phyloP scores from a whole-genome alignment of 2,797 vertebrate species.

The Microtus californicus region DNA sequence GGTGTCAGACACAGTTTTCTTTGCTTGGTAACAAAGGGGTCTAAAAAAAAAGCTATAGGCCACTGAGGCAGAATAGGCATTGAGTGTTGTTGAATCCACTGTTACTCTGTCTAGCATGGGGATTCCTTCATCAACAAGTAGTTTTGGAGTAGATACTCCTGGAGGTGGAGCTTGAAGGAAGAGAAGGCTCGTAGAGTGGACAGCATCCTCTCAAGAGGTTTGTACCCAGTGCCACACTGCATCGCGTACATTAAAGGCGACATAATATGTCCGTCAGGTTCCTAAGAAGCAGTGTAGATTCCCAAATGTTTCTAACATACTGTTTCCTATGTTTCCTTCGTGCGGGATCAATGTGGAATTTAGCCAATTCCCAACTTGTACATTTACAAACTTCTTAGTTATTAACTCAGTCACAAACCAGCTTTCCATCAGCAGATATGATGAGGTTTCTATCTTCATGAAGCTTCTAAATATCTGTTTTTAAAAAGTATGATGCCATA shows the following conservation, averaged over 20 bases:
- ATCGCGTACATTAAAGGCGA: neutral
- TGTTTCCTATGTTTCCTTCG: neutral
- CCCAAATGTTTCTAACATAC: neutral
- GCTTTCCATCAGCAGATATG: neutral
- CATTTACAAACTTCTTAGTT: neutral
- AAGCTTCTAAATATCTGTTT: neutral
- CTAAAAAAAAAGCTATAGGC: neutral
- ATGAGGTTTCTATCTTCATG: neutral
- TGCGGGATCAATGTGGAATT: neutral
- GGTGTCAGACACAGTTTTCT: neutral
- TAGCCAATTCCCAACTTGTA: neutral
- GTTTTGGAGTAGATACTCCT: neutral
- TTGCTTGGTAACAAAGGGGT: neutral
- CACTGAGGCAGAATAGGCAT: neutral
- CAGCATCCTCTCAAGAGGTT: neutral
- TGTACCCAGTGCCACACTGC: neutral
- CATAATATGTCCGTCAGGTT: neutral
- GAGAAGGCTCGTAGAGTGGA: neutral
- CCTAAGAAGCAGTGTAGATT: neutral
- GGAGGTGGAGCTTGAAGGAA: neutral
- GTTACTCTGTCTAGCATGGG: neutral
- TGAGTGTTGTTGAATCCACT: neutral
- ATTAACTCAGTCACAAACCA: conserved; percentile 18
- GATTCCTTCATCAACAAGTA: conserved; percentile 18
- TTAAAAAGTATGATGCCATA: neutral